These are phyloP conservation scores for Leuctra nigra DNA, from an alignment of 2,888 invertebrate species.

Conservation along the genomic window DNA sequence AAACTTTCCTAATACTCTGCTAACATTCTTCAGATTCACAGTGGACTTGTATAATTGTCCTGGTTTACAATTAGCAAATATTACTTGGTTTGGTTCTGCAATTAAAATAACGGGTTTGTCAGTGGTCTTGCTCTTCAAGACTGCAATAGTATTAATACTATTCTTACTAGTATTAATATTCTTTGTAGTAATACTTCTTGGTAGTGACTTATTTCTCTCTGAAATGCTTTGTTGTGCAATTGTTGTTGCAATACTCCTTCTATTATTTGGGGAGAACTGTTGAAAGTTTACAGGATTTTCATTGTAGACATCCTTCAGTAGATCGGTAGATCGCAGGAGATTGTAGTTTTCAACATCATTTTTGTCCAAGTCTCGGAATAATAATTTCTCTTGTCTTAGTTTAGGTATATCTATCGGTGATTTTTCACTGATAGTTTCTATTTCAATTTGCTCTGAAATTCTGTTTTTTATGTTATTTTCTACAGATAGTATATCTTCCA, in stretches of 20 bases:
- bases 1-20: slow-evolving; percentile 35
- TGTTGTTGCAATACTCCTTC: no score
- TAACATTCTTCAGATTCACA: slow-evolving; percentile 35
- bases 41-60: slow-evolving; percentile 36
- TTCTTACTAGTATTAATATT: no score
- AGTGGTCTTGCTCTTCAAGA: no score
- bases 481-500: slow-evolving; percentile 31
- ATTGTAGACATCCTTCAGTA: no score
- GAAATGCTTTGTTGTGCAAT: no score
- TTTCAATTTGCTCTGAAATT: slow-evolving; percentile 33
- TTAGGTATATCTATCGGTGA: no score
- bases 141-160: no score
- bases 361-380: neutral
- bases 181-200: no score
- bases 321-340: neutral
- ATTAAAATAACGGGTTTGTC: slow-evolving; percentile 31
- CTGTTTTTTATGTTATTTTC: slow-evolving; percentile 35
- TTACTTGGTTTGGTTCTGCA: slow-evolving; percentile 35
- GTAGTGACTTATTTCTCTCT: no score
- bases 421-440: slow-evolving; percentile 30
- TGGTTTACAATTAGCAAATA: slow-evolving; percentile 39
- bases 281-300: no score
- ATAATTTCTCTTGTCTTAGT: no score
- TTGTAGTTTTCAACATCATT: neutral
- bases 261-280: no score